These are phyloP conservation scores for Dinomys branickii DNA, from an alignment of 2,113 vertebrate species.

Conservation along the genomic window DNA sequence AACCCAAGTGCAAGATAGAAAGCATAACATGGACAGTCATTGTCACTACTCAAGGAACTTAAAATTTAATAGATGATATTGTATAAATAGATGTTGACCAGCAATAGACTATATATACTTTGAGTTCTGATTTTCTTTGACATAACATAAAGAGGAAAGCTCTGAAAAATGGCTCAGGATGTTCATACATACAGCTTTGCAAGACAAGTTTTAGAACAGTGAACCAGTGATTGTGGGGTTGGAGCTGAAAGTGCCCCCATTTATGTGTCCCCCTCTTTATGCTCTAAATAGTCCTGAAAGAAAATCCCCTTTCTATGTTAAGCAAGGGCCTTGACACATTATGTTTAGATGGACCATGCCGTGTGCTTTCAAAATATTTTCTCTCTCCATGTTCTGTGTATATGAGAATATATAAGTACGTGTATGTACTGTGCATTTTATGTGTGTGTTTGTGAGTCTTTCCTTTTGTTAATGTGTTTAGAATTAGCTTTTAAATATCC, in stretches of 20 bases:
- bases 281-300: neutral
- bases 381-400: neutral
- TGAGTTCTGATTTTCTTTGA: neutral
- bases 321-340: neutral
- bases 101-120: neutral
- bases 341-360: neutral
- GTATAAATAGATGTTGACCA: neutral
- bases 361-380: neutral
- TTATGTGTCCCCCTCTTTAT: no score
- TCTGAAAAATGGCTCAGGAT: neutral
- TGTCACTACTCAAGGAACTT: neutral
- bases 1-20: neutral
- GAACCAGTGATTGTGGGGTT: neutral
- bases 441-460: neutral
- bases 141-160: neutral
- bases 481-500: conserved; percentile 57
- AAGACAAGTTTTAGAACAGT: neutral
- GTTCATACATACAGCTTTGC: neutral
- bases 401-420: neutral
- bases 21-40: neutral
- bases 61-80: neutral
- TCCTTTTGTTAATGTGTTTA: conserved; percentile 38
- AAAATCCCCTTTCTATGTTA: neutral
- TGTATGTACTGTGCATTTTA: no score
- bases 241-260: rapidly evolving